Conservation (phyloP, 1,140 invertebrate genomes). For the Tribolium madens region DNA sequence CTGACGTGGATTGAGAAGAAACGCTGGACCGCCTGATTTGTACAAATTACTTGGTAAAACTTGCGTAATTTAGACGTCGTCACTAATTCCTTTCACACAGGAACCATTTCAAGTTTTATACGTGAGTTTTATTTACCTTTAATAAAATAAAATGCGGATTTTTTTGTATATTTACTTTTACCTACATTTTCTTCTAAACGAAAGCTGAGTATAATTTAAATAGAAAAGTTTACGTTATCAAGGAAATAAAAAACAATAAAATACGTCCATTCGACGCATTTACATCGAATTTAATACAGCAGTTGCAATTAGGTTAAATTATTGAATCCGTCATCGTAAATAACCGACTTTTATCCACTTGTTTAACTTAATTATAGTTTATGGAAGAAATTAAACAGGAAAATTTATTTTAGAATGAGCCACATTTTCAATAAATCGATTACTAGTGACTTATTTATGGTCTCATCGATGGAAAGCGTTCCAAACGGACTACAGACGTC, state of each 20-base stretch:
- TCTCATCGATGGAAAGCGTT: conserved; percentile 56
- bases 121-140: neutral
- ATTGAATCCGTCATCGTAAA: conserved; percentile 59
- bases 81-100: conserved; percentile 43
- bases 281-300: conserved; percentile 30
- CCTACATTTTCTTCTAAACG: too few species aligned
- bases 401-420: conserved; percentile 59
- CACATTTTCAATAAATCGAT: conserved; percentile 57
- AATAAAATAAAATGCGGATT: too few species aligned
- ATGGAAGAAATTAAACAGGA: conserved; percentile 58
- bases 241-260: conserved; percentile 20
- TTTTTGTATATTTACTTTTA: too few species aligned
- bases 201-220: conserved; percentile 4
- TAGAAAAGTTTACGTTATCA: conserved; percentile 5
- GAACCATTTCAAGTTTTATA: conserved; percentile 29
- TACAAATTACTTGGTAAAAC: conserved; percentile 55
- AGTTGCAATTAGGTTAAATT: conserved; percentile 51
- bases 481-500: conserved; percentile 51
- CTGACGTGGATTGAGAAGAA: conserved; percentile 56
- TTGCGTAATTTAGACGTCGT: conserved; percentile 53
- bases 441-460: conserved; percentile 57
- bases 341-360: conserved; percentile 59
- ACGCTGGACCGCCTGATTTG: conserved; percentile 53
- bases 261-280: neutral
- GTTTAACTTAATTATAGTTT: conserved; percentile 61